Percentiles rank a stretch among this genome's conserved stretches.
Evolutionary conservation across 2,888 invertebrate genomes (phyloP).

Genomic region (Protophormia terraenovae): DNA sequence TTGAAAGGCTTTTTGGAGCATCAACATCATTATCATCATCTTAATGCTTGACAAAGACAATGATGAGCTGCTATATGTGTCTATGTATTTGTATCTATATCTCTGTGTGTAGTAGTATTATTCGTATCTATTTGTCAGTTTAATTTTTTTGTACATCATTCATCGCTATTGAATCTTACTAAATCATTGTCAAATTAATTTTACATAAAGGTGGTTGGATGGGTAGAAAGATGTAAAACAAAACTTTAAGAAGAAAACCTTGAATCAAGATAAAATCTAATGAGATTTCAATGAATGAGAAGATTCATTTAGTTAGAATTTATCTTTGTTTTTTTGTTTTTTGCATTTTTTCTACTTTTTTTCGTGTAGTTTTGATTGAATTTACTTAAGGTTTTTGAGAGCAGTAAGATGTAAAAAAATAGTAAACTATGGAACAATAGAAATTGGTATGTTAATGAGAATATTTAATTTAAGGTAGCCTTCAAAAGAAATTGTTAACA

Average conservation of each 20-base stretch:
- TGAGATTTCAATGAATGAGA: constrained; percentile 20
- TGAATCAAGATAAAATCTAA: constrained; percentile 17
- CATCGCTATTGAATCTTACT: constrained; percentile 29
- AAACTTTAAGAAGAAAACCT: constrained; percentile 2
- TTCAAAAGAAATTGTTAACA: no score
- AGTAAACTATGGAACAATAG: background rate
- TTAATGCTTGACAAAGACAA: constrained; percentile 42
- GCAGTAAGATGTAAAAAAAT: background rate
- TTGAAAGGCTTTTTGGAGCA: constrained; percentile 60
- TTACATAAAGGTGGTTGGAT: constrained; percentile 26
- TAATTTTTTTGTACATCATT: constrained; percentile 28
- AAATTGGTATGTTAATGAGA: background rate
- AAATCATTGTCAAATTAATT: constrained; percentile 60
- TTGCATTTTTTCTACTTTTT: background rate
- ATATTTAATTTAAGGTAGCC: background rate
- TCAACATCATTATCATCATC: constrained; percentile 46
- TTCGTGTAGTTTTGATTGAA: background rate
- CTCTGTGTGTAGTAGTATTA: background rate
- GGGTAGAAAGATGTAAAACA: background rate
- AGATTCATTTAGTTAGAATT: background rate
- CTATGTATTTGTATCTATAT: background rate
- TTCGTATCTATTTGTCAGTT: constrained; percentile 17
- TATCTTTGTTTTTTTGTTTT: background rate
- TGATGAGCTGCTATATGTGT: background rate
- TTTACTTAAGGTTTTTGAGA: background rate